These are phyloP conservation scores for Eucidaris tribuloides DNA, from an alignment of 35 echinoderm and acorn worm species.

Conservation along the genomic window DNA sequence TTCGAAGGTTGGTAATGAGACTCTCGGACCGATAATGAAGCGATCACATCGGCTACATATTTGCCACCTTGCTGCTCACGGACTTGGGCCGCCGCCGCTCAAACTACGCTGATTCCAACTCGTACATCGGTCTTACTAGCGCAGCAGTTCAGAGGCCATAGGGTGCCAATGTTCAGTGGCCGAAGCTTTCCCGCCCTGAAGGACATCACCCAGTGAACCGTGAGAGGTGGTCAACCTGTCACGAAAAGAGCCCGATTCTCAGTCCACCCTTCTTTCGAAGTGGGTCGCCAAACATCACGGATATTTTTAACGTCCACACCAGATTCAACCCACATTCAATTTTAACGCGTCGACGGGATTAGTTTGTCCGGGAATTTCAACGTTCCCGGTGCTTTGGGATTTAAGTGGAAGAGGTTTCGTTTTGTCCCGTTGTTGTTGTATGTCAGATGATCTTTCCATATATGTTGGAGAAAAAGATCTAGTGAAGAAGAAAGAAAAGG, in stretches of 20 bases:
- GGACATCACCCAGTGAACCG: conserved; percentile 41
- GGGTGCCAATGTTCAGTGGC: conserved; percentile 22
- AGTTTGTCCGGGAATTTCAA: conserved; percentile 60
- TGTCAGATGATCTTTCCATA: too few relatives aligned
- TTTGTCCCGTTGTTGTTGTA: too few relatives aligned
- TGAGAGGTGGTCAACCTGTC: conserved; percentile 37
- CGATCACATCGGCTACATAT: conserved; percentile 67
- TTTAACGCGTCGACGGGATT: conserved; percentile 53
- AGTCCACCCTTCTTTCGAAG: conserved; percentile 50
- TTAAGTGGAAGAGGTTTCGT: conserved; percentile 54
- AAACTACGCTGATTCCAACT: background rate
- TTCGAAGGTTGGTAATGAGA: conserved; percentile 90
- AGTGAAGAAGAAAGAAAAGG: too few relatives aligned
- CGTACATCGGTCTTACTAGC: conserved; percentile 57
- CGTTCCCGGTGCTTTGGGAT: conserved; percentile 58
- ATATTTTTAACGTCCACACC: conserved; percentile 79
- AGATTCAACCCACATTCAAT: conserved; percentile 55
- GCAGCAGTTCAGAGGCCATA: conserved; percentile 36
- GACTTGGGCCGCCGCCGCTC: too few relatives aligned
- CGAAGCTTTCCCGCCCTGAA: conserved; percentile 54
- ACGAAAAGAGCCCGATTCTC: conserved; percentile 13
- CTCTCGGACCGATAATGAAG: conserved; percentile 72
- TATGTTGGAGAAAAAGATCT: too few relatives aligned
- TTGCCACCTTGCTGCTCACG: background rate
- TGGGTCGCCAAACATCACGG: conserved; percentile 61